Percentiles rank a stretch among this genome's conserved stretches.
Conservation (phyloP, 1,140 invertebrate genomes). For the Drosophila aff. region DNA sequence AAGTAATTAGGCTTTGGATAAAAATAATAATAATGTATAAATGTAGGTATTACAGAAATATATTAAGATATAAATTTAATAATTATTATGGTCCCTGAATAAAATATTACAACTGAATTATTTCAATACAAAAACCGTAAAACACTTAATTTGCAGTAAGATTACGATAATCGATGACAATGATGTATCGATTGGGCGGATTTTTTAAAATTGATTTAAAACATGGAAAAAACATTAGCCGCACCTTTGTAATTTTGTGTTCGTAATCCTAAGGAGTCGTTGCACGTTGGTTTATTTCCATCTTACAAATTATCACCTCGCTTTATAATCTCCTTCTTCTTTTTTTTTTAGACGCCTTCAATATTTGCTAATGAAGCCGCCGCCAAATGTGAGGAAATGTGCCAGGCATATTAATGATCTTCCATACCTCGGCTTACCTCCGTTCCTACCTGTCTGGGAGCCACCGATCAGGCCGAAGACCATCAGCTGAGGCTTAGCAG, state of each 20-base stretch:
- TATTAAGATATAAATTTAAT: no score
- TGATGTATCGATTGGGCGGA: slow-evolving; percentile 7
- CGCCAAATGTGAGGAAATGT: slow-evolving; percentile 45
- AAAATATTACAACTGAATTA: not conserved
- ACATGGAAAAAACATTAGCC: slow-evolving; percentile 22
- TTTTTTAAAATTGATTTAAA: not conserved
- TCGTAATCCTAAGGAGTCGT: slow-evolving; percentile 1
- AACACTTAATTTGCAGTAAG: no score
- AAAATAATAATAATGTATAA: no score
- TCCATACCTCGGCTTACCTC: slow-evolving; percentile 18
- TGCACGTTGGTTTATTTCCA: slow-evolving; percentile 12
- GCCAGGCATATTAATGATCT: slow-evolving; percentile 71
- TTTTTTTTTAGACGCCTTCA: slow-evolving; percentile 23
- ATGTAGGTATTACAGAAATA: no score
- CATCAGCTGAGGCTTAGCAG: slow-evolving; percentile 18
- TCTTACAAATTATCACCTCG: slow-evolving; percentile 36
- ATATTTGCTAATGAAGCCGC: slow-evolving; percentile 39
- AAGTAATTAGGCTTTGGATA: no score
- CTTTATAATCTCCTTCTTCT: not conserved
- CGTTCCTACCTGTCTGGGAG: slow-evolving; percentile 16
- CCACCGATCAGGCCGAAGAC: slow-evolving; percentile 1
- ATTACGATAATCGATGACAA: not conserved
- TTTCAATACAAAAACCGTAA: no score
- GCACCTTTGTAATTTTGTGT: not conserved
- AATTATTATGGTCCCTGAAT: not conserved